Base-by-base conservation (phyloP, 2,888 invertebrate species). In the Phyto melanocephala region DNA sequence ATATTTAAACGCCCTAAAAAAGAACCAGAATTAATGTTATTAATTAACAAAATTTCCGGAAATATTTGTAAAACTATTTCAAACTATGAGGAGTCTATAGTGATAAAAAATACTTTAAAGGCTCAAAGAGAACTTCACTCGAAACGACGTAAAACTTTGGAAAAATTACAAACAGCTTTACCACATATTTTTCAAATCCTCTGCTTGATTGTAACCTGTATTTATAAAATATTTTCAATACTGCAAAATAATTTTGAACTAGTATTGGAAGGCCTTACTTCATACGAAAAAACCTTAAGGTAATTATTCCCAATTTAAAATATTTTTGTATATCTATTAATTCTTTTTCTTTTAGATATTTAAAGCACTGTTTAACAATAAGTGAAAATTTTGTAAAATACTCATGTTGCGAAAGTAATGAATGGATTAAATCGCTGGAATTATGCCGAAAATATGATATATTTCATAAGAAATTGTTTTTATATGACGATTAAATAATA, bases 341-440 rank as follows among this genome's bases (percentile, higher is more conserved):
- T 28, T 28, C 4, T 28, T 28, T 28, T 5, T 28, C 6, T 84
- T 86, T 42, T 28, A 89, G 88, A 62, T 88, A 87, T 80, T 81
- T 86, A 3, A 87, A 87, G 42, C 85, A 85, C 8, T 79, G 86
- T n/a, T 70, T 87, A 28, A 86, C 85, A 24, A 78, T 84, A 62
- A 82, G 82, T 1, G 87, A 88, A 78, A 88, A 88, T 80, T 70
- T 89, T 1, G 72, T 74, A 1, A 86, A 86, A 47, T 86, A 85
- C 78, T 87, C 87, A 0, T 81, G 86, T n/a, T 84, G 65, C 22
- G 84, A 84, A 2, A 87, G 85, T 37, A 88, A 88, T 72, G 87
- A 87, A 80, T 89, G 89, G 89, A 85, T 88, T 15, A 87, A 86
- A 24, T 85, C 86, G 2, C n/a, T 87, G 33, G 84, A 86, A 13